Conservation (phyloP, 1,140 invertebrate species). For the Anastrepha ludens region DNA sequence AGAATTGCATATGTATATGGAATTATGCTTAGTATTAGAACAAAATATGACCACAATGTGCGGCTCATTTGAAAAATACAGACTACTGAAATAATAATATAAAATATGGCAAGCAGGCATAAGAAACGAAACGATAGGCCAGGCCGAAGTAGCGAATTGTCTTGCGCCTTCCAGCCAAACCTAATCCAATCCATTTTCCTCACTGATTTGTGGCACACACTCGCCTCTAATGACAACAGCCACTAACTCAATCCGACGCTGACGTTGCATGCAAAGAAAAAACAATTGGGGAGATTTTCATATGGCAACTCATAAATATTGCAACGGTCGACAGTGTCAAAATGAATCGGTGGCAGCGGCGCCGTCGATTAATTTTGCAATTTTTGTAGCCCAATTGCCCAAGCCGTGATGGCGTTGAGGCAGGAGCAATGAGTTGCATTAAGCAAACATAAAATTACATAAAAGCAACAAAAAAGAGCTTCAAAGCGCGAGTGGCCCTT, state of each 20-base stretch:
- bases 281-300: slow-evolving; percentile 47
- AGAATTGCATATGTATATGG: too few relatives aligned
- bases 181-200: neutral
- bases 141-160: too few relatives aligned
- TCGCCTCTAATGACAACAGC: slow-evolving; percentile 34
- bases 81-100: neutral
- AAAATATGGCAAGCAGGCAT: neutral
- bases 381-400: slow-evolving; percentile 34
- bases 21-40: too few relatives aligned
- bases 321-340: slow-evolving; percentile 22
- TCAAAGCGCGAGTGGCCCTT: slow-evolving; percentile 13
- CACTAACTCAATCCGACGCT: slow-evolving; percentile 23
- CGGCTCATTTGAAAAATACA: neutral
- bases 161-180: neutral
- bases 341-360: slow-evolving; percentile 33
- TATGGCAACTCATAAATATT: slow-evolving; percentile 13
- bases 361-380: slow-evolving; percentile 54
- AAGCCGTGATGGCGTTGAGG: neutral
- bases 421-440: neutral
- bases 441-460: slow-evolving; percentile 2
- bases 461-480: neutral
- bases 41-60: neutral
- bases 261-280: slow-evolving; percentile 15
- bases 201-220: slow-evolving; percentile 35
- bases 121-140: neutral